These are phyloP conservation scores for Ormyrus nitidulus DNA, from an alignment of 2,888 invertebrate species.

Conservation along the genomic window DNA sequence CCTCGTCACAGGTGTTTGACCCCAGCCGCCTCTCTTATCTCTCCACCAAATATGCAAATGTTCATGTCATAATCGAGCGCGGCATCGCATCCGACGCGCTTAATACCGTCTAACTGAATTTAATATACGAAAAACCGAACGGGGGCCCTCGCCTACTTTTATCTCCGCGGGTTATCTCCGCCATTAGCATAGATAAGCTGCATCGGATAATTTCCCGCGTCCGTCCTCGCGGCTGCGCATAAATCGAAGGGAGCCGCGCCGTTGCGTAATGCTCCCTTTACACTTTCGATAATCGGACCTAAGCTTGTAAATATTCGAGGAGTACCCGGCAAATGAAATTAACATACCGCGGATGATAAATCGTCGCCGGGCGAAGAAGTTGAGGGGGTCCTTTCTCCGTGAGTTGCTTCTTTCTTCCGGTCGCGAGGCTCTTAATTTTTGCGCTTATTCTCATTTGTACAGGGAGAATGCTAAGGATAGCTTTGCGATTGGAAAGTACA, in stretches of 20 bases:
- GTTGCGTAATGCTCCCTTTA: background rate
- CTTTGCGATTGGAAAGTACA: background rate
- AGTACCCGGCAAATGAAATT: constrained; percentile 26
- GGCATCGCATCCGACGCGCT: too few species aligned
- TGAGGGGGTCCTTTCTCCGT: constrained; percentile 6
- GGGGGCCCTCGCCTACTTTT: too few species aligned
- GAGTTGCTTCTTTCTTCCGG: constrained; percentile 4
- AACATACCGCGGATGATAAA: background rate
- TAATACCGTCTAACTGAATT: too few species aligned
- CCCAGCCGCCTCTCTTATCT: background rate
- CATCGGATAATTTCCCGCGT: too few species aligned
- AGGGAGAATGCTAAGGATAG: too few species aligned
- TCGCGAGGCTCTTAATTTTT: too few species aligned
- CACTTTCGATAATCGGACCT: background rate
- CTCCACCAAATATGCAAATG: background rate
- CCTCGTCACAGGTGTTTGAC: background rate
- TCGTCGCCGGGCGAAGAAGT: background rate
- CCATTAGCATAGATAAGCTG: too few species aligned
- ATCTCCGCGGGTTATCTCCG: too few species aligned
- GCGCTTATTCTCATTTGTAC: too few species aligned
- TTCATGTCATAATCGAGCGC: constrained; percentile 10
- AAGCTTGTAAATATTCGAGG: background rate
- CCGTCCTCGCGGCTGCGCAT: too few species aligned
- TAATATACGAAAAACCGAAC: too few species aligned
- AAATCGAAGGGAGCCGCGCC: too few species aligned